Evolutionary conservation across 2,797 vertebrate genomes (phyloP).

Genomic region (Myotis planiceps): DNA sequence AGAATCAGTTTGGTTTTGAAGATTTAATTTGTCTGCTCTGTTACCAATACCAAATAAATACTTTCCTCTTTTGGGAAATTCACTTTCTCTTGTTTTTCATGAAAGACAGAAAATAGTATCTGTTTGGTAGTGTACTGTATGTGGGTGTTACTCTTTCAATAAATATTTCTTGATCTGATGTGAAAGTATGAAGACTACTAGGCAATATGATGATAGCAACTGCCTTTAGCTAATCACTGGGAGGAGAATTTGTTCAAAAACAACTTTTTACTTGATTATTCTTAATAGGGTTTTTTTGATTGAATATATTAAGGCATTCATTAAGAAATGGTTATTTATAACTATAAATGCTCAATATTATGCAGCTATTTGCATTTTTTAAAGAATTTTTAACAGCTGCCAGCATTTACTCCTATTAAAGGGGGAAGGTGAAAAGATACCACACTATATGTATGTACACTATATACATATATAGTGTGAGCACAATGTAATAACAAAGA

Average conservation of each 20-base stretch:
- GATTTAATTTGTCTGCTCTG: neutral
- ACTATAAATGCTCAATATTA: neutral
- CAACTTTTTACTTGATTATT: neutral
- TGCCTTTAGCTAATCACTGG: neutral
- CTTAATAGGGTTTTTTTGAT: neutral
- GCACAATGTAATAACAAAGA: neutral
- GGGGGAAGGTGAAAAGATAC: neutral
- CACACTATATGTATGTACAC: no score
- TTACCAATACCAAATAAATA: neutral
- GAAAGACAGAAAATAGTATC: neutral
- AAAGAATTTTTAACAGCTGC: constrained; percentile 1
- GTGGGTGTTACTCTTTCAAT: neutral
- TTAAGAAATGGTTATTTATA: constrained; percentile 10
- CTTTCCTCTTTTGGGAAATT: neutral
- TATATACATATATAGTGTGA: neutral
- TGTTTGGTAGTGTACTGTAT: neutral
- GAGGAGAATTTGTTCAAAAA: neutral
- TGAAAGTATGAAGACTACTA: neutral
- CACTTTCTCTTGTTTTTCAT: neutral
- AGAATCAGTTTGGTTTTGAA: neutral
- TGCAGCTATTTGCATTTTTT: neutral
- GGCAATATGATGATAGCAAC: neutral
- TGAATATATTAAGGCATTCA: neutral
- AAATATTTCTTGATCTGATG: neutral
- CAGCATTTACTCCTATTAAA: neutral